Base-by-base conservation (phyloP, 2,797 vertebrate genomes). In the Alca torda region DNA sequence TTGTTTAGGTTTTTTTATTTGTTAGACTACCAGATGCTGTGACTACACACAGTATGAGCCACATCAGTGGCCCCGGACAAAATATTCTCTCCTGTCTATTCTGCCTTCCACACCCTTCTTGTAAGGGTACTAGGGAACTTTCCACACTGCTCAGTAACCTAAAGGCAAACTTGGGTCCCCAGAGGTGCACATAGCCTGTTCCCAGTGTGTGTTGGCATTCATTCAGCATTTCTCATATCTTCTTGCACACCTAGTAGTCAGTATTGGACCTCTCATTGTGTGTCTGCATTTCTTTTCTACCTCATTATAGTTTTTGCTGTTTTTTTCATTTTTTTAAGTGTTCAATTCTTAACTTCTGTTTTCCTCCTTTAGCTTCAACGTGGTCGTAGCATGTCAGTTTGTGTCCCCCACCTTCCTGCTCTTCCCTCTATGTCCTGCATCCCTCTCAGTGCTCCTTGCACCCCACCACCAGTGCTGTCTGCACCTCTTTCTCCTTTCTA, bases 351-450 rank as follows among this genome's bases (percentile, higher is more conserved):
- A 93, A 93, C 94, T 98, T 98, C 97, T 98, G 98, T 97, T 98
- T 98, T 98, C 98, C 95, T 96, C 95, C 97, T 98, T 97, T 97
- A 98, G 98, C 98, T 83, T 98, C 99, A 97, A 97, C 99, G 98
- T 98, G 98, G 98, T 98, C 98, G 99, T 99, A 99, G 99, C 99
- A 99, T 99, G 99, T 99, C 99, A 78, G 97, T 99, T 98, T 99
- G 99, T 98, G 98, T 99, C 81, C 99, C 99, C 97, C 98, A 98
- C 97, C 98, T 99, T 98, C 98, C 98, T 98, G 98, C 98, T 97
- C 97, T 98, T 97, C 95, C 98, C 63, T 97, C 96, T 98, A 87
- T 97, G 96, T 98, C 98, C 95, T 89, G 98, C 98, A 97, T 97
- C 98, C 99, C 96, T 98, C 98, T 98, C 98, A 99, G 98, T 97